Base-by-base conservation (phyloP, 37 sponge, comb jelly and placozoan species). In the Petrosia ficiformis region DNA sequence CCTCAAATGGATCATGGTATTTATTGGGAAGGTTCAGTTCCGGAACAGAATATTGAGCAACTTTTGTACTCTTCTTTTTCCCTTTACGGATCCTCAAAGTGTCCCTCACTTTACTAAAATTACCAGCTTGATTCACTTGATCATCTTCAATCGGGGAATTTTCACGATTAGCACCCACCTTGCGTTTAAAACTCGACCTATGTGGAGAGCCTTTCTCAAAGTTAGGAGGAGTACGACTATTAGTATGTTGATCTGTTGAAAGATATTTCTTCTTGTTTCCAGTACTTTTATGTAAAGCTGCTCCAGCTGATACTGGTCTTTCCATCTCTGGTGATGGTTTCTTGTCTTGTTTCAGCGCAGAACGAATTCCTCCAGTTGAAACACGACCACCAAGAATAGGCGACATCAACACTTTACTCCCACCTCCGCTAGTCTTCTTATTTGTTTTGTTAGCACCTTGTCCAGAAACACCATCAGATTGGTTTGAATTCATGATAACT, bases 1-100 rank as follows among this genome's bases (percentile, higher is more conserved):
- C 44, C 68, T 84, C 85, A 52, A 84, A 84, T 1, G 85, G 85
- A 31, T 84, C 85, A n/a, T 70, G 57, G 57, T 84, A 84, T 39
- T 77, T 84, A 19, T 43, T 26, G 52, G 65, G 44, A 5, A 83
- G 24, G 42, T 77, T 71, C 1, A 77, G 43, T 67, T 71, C 84
- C 0, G 58, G 64, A 16, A 65, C 28, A 44, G 81, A n/a, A 39
- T 70, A 57, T 24, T 22, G 31, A 3, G 34, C 38, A 44, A 71
- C 72, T 4, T 41, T 41, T 19, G 21, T 40, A 29, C 61, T 5
- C n/a, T 65, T 65, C 58, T 77, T 77, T 73, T 84, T 84, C 1
- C 71, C 72, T 59, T 76, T 44, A 8, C 67, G 57, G 21, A 84
- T 84, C 35, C 65, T 42, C 4, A 84, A 28, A 1, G 85, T 84